Conservation (phyloP, 2,113 vertebrate species). For the Siphamia tubifer region DNA sequence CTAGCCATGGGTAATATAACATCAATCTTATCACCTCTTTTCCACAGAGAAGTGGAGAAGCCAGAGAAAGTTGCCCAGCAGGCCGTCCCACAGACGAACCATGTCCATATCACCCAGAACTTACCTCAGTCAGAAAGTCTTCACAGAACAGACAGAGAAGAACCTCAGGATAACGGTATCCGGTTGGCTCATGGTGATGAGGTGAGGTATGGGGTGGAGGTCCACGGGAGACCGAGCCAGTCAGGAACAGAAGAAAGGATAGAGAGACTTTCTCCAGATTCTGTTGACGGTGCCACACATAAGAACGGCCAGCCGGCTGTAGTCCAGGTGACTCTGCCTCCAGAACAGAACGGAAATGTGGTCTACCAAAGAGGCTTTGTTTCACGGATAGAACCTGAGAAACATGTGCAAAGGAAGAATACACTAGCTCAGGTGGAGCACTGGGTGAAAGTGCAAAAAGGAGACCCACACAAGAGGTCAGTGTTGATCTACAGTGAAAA, state of each 20-base stretch:
- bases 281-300: slow-evolving; percentile 74
- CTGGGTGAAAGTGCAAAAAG: slow-evolving; percentile 95
- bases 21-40: not conserved
- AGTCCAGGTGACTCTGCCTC: slow-evolving; percentile 66
- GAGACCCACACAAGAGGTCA: slow-evolving; percentile 88
- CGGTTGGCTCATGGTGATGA: slow-evolving; percentile 75
- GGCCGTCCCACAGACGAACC: slow-evolving; percentile 87
- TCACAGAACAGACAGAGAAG: slow-evolving; percentile 73
- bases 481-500: slow-evolving; percentile 46
- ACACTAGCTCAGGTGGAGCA: slow-evolving; percentile 91
- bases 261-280: slow-evolving; percentile 81
- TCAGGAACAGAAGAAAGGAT: slow-evolving; percentile 65
- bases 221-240: slow-evolving; percentile 78
- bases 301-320: slow-evolving; percentile 83
- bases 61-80: slow-evolving; percentile 82
- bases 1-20: not conserved
- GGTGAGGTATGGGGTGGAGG: slow-evolving; percentile 78
- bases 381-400: slow-evolving; percentile 81
- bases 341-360: slow-evolving; percentile 88
- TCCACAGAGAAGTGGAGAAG: slow-evolving; percentile 84
- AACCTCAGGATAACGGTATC: slow-evolving; percentile 72
- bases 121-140: slow-evolving; percentile 72
- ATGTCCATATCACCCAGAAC: slow-evolving; percentile 80
- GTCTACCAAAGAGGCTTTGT: slow-evolving; percentile 84
- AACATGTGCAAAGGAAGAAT: slow-evolving; percentile 90